Evolutionary conservation across 2,888 invertebrate genomes (phyloP), one percentile per base, ranked within the genome.

Genomic region (Spatulosminthurus flaviceps): DNA sequence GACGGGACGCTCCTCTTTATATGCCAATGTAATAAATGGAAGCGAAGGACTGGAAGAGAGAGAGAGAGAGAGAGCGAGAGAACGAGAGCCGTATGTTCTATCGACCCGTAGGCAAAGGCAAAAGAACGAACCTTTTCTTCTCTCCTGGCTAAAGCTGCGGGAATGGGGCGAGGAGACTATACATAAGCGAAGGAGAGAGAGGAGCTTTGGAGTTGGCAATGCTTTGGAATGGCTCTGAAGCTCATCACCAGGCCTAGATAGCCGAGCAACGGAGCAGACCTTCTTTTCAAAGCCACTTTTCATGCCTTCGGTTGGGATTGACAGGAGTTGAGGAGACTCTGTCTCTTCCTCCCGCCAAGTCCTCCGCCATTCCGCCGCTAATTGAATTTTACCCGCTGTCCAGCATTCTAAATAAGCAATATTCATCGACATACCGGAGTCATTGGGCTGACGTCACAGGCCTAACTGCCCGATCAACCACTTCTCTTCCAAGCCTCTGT

Each of bases 241-340:
- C n/a, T 42, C 51, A 51, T 13, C 51, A 51, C 43, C 42, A 70
- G 70, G 73, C 73, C 26, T 43, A 22, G 51, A 19, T 51, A 28
- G 41, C 72, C 66, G 70, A 67, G 75, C 79, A 69, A 28, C 60
- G 42, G n/a, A 28, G 29, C 60, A 77, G 75, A 77, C 71, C 73
- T 78, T 78, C 77, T 79, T 81, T 80, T 80, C 71, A 73, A 77
- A 77, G 69, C 70, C 69, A 80, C 81, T 81, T 81, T 81, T 76
- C 67, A 78, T 73, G 28, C 42, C 72, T 77, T 80, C 76, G 22
- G 24, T 43, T 34, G 22, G 24, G 42, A 78, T 79, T 78, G 66
- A 72, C 64, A 75, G 1, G 41, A 66, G 69, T 73, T 79, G 26
- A 29, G 16, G 24, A n/a, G 51, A 51, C 51, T 41, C 42, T 11